Base-by-base conservation (phyloP, 2,113 vertebrate species). In the Spizaetus ornatus region DNA sequence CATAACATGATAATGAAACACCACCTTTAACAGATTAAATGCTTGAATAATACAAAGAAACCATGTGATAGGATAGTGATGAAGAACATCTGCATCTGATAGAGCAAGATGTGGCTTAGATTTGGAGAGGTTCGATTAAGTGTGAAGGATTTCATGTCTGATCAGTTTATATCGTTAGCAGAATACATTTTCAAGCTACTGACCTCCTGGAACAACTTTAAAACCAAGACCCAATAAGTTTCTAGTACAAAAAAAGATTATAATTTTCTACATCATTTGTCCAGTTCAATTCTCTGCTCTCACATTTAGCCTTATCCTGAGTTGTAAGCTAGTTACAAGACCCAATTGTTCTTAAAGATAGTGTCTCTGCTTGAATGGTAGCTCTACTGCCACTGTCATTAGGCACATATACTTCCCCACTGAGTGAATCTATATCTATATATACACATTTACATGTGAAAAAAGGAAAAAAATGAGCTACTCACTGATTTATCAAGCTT, bases 401-500 rank as follows among this genome's bases (percentile, higher is more conserved):
- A 70, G 45, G 40, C 36, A 16, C 18, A n/a, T 58, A 8, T 5
- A 10, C 4, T n/a, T 80, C 27, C 79, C 71, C 42, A 47, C 8
- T 25, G 8, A 71, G 36, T 62, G 36, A 61, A 73, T 69, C 31
- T 71, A 1, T 81, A 45, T 50, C 23, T 48, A 25, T 38, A 34
- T 11, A 48, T 17, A 43, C 10, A 42, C 7, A 82, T 53, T 85
- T 77, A 55, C 13, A 61, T 21, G 10, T 36, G 40, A 91, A 87
- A 65, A 86, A 25, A 9, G 11, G 4, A n/a, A 67, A 89, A 83
- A 70, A 74, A 22, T 7, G 12, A 70, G 8, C 16, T 97, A 97
- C 97, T 97, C 36, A 97, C 97, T 81, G 78, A 56, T 95, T 58
- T 92, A 85, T 77, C 58, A 86, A 73, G 95, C 87, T 91, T 82